phyloP scores from a whole-genome alignment of 2,113 vertebrate species.

The Sebastes schlegelii region DNA sequence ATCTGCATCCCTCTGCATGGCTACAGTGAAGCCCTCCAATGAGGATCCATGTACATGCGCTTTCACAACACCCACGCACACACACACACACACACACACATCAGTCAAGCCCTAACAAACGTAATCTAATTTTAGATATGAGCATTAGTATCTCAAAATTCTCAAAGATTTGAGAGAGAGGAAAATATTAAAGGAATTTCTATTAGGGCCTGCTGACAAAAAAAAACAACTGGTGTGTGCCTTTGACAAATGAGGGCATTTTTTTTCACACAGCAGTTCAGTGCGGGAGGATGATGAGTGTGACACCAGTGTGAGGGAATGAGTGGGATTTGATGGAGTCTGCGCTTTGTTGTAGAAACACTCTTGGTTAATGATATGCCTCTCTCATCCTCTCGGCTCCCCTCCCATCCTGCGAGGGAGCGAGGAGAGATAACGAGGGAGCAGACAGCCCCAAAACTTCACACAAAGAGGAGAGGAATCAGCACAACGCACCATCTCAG shows the following conservation, averaged over 20 bases:
- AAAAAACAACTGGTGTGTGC: constrained; percentile 36
- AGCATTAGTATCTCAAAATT: constrained; percentile 52
- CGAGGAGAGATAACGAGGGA: constrained; percentile 74
- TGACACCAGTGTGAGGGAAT: constrained; percentile 69
- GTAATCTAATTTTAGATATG: constrained; percentile 68
- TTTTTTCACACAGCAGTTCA: constrained; percentile 55
- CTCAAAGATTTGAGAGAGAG: constrained; percentile 52
- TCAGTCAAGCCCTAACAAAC: constrained; percentile 52
- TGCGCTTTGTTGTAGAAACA: constrained; percentile 77
- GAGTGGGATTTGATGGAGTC: constrained; percentile 72
- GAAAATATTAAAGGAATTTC: constrained; percentile 63
- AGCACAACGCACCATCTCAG: constrained; percentile 56
- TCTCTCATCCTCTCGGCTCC: constrained; percentile 68
- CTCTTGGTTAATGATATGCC: constrained; percentile 76
- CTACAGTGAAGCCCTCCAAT: constrained; percentile 63
- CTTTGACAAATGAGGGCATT: constrained; percentile 65
- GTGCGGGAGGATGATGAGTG: constrained; percentile 55
- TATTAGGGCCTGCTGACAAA: constrained; percentile 54
- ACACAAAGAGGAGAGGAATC: constrained; percentile 65
- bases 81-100: constrained; percentile 20
- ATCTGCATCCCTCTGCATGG: constrained; percentile 74
- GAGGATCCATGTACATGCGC: constrained; percentile 29
- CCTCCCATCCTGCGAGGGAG: constrained; percentile 56
- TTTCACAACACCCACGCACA: constrained; percentile 31
- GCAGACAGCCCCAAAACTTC: constrained; percentile 70